These are phyloP conservation scores for Hemitrygon akajei DNA, from an alignment of 2,797 vertebrate genomes.

Conservation along the genomic window DNA sequence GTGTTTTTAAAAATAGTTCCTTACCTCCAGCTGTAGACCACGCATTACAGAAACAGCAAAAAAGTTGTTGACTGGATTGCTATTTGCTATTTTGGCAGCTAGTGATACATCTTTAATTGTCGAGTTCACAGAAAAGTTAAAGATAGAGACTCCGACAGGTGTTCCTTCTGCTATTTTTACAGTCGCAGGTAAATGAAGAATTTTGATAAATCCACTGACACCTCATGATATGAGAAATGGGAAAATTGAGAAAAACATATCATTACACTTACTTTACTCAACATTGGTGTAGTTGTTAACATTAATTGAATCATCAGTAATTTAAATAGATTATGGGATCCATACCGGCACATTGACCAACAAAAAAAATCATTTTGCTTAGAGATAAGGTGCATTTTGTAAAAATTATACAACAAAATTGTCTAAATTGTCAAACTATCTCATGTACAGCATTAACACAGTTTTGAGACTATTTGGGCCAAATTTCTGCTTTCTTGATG, in stretches of 20 bases:
- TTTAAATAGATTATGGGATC: not conserved
- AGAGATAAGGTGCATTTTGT: not conserved
- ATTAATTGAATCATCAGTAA: not conserved
- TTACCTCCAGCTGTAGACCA: not conserved
- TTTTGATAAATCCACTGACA: constrained; percentile 8
- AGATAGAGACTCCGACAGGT: not conserved
- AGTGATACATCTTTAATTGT: not conserved
- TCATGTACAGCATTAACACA: too few species aligned
- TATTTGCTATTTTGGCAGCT: not conserved
- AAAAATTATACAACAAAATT: too few species aligned
- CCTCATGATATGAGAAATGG: not conserved
- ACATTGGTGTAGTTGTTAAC: not conserved
- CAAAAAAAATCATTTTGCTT: not conserved
- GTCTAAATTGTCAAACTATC: too few species aligned
- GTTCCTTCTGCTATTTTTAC: not conserved
- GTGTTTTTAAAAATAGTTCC: not conserved
- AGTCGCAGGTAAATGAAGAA: not conserved
- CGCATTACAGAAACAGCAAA: not conserved
- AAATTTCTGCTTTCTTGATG: too few species aligned
- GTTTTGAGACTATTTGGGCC: too few species aligned
- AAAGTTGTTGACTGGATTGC: constrained; percentile 22
- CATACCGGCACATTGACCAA: not conserved
- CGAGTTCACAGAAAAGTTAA: not conserved
- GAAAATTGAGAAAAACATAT: not conserved
- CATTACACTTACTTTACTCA: not conserved